Conservation (phyloP, 1,140 invertebrate genomes). For the Ostrea edulis region DNA sequence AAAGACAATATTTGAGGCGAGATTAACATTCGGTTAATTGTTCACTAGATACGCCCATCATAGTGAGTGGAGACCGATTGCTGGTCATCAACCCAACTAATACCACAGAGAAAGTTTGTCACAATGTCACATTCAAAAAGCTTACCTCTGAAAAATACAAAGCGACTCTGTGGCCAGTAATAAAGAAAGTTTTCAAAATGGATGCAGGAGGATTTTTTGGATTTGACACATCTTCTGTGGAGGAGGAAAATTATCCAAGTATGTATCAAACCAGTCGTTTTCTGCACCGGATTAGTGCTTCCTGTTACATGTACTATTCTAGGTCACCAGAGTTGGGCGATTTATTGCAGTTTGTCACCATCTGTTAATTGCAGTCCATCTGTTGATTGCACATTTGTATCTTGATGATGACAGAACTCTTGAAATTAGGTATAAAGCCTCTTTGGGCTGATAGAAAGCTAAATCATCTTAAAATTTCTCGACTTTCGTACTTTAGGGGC, state of each 20-base stretch:
- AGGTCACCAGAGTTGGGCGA: too few relatives aligned
- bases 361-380: too few relatives aligned
- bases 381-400: too few relatives aligned
- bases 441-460: too few relatives aligned
- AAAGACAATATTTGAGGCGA: too few relatives aligned
- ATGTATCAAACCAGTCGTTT: neutral
- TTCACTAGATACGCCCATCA: constrained; percentile 64
- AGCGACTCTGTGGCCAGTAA: neutral
- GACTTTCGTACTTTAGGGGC: too few relatives aligned
- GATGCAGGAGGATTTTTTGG: constrained; percentile 48
- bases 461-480: too few relatives aligned
- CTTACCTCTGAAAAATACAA: neutral
- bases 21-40: neutral
- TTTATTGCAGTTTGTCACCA: too few relatives aligned
- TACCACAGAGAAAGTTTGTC: constrained; percentile 37
- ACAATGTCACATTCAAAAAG: constrained; percentile 20
- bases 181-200: neutral
- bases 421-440: too few relatives aligned
- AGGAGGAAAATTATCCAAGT: constrained; percentile 46
- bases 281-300: neutral
- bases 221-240: constrained; percentile 33
- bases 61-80: constrained; percentile 67
- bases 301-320: too few relatives aligned
- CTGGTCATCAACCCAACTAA: constrained; percentile 67
- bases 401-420: too few relatives aligned